These are phyloP conservation scores for Augochlorella aurata DNA, from an alignment of 2,888 invertebrate species.

Conservation along the genomic window DNA sequence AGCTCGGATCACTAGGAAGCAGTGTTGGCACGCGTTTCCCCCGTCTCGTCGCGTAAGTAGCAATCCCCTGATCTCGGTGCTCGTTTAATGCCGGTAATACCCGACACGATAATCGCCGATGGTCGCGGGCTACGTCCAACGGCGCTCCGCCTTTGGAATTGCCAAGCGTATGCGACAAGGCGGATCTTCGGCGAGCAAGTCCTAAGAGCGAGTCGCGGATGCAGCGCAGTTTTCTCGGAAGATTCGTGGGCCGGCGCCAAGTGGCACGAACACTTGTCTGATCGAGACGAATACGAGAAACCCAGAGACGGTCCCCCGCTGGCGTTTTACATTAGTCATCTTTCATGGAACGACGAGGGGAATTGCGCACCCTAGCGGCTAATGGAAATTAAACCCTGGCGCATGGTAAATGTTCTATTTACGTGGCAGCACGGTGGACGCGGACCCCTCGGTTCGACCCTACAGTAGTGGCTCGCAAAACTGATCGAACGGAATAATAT, in stretches of 20 bases:
- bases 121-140: background rate
- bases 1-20: conserved; percentile 13
- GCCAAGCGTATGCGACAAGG: conserved; percentile 1
- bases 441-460: background rate
- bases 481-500: too few relatives aligned
- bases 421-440: background rate
- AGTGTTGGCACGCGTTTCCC: conserved; percentile 36
- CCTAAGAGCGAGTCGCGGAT: too few relatives aligned
- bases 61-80: conserved; percentile 33
- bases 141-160: conserved; percentile 5
- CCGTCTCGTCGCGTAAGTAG: conserved; percentile 16
- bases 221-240: background rate
- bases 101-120: conserved; percentile 3
- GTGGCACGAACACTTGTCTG: conserved; percentile 29
- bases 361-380: background rate
- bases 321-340: conserved; percentile 6
- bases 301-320: background rate
- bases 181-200: conserved; percentile 1
- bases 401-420: background rate
- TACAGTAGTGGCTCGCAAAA: background rate
- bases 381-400: background rate
- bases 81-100: conserved; percentile 40
- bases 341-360: background rate
- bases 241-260: conserved; percentile 36
- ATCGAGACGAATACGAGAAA: background rate